These are phyloP conservation scores for Brachyrhaphis roseni DNA, from an alignment of 2,797 vertebrate genomes.

Conservation along the genomic window DNA sequence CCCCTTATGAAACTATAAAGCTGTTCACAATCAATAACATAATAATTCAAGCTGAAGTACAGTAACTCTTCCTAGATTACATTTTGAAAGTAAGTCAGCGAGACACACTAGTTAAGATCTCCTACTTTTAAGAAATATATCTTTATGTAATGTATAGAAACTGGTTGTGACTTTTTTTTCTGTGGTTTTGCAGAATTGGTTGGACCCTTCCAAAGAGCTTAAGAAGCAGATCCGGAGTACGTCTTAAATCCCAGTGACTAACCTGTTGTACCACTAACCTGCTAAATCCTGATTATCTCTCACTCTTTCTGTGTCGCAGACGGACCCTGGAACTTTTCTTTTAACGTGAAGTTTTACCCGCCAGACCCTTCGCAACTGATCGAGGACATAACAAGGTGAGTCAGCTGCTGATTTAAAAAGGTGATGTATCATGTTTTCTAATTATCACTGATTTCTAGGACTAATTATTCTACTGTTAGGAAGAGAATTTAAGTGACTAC, in stretches of 20 bases:
- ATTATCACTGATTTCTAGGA: not conserved
- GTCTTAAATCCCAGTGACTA: slow-evolving; percentile 56
- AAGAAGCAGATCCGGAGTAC: slow-evolving; percentile 98
- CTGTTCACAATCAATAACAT: not conserved
- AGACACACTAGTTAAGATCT: not conserved
- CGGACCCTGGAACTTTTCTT: slow-evolving; percentile 95
- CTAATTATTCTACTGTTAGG: not conserved
- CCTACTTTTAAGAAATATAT: not conserved
- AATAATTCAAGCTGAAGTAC: not conserved
- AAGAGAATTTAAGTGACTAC: not conserved
- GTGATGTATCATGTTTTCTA: not conserved
- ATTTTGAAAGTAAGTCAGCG: not conserved
- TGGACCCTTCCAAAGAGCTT: slow-evolving; percentile 95
- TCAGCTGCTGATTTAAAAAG: not conserved
- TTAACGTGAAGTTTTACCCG: slow-evolving; percentile 99
- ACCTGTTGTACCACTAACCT: not conserved
- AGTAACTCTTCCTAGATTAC: not conserved
- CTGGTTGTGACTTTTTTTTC: not conserved
- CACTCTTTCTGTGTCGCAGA: slow-evolving; percentile 71
- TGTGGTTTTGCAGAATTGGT: slow-evolving; percentile 90
- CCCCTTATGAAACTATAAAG: not conserved
- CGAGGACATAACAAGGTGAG: slow-evolving; percentile 97
- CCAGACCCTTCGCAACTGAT: slow-evolving; percentile 94
- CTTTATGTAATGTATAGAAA: not conserved
- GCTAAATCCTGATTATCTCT: slow-evolving; percentile 16